Evolutionary conservation across 2,797 vertebrate species (phyloP).

Genomic region (Protonibea diacanthus): DNA sequence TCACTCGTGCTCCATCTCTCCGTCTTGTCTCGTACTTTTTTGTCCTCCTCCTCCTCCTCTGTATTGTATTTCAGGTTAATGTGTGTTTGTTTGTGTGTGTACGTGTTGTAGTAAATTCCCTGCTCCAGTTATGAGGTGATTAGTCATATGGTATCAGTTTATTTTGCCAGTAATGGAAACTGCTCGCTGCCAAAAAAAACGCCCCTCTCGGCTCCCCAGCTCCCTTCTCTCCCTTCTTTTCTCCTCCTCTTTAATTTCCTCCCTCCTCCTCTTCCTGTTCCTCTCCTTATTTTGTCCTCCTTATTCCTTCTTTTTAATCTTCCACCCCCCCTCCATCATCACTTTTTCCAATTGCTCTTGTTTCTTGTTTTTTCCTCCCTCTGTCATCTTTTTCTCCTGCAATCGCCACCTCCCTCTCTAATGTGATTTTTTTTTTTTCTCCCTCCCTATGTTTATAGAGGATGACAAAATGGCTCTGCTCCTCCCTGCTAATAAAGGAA

Average conservation of each 20-base stretch:
- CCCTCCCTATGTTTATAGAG: conserved; percentile 15
- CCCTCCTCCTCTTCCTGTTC: conserved; percentile 30
- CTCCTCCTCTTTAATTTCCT: conserved; percentile 11
- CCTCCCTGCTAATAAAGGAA: conserved; percentile 45
- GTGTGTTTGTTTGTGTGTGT: neutral
- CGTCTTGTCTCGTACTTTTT: neutral
- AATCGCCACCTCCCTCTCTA: neutral
- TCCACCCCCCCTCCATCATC: neutral
- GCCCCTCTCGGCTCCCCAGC: conserved; percentile 19
- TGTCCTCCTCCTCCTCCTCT: neutral
- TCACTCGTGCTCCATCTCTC: neutral
- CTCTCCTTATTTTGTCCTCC: conserved; percentile 19
- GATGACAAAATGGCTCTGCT: conserved; percentile 32
- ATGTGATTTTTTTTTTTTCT: conserved; percentile 8
- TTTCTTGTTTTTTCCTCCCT: neutral
- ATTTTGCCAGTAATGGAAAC: conserved; percentile 76
- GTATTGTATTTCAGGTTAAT: neutral
- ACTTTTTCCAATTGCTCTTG: conserved; percentile 5
- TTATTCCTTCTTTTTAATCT: conserved; percentile 29
- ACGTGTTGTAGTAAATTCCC: conserved; percentile 60
- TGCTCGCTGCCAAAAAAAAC: conserved; percentile 57
- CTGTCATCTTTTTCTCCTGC: conserved; percentile 3
- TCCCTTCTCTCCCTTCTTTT: conserved; percentile 1
- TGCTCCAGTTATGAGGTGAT: conserved; percentile 66
- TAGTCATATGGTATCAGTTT: conserved; percentile 79